phyloP scores from a whole-genome alignment of 1,140 invertebrate species.

The Euwallacea fornicatus region DNA sequence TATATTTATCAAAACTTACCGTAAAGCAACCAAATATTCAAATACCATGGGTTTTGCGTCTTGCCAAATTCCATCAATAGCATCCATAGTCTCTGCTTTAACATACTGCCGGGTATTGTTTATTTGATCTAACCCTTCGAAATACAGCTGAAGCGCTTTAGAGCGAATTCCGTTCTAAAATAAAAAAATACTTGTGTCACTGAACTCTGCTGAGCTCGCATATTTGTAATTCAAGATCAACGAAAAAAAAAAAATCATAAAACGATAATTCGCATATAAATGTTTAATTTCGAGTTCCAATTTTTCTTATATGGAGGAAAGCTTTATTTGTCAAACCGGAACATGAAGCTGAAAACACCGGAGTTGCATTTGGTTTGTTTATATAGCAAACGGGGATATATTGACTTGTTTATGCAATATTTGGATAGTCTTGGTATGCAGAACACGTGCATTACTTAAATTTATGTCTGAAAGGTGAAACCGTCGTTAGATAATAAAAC shows the following conservation, averaged over 20 bases:
- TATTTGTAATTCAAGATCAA: no score
- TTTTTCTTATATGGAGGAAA: no score
- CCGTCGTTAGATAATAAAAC: neutral
- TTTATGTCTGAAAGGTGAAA: neutral
- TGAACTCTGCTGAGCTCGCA: no score
- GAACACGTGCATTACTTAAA: neutral
- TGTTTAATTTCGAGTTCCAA: no score
- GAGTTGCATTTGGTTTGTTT: neutral
- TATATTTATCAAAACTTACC: constrained; percentile 52
- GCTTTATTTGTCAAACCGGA: no score
- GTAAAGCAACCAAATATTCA: constrained; percentile 72
- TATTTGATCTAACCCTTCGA: constrained; percentile 58
- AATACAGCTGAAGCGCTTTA: constrained; percentile 57
- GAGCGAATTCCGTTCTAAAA: constrained; percentile 56
- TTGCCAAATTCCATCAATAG: constrained; percentile 70
- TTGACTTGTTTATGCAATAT: neutral
- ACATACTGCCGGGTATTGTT: constrained; percentile 70
- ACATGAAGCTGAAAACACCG: neutral
- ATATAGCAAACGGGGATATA: neutral
- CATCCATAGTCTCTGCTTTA: constrained; percentile 64
- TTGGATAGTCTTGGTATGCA: neutral
- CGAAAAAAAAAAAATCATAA: no score
- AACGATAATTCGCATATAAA: no score
- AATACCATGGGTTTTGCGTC: constrained; percentile 71
- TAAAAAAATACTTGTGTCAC: neutral